Percentiles rank a stretch among this genome's conserved stretches.
Conservation (phyloP, 1,140 invertebrate genomes). For the Mylabris phalerata region DNA sequence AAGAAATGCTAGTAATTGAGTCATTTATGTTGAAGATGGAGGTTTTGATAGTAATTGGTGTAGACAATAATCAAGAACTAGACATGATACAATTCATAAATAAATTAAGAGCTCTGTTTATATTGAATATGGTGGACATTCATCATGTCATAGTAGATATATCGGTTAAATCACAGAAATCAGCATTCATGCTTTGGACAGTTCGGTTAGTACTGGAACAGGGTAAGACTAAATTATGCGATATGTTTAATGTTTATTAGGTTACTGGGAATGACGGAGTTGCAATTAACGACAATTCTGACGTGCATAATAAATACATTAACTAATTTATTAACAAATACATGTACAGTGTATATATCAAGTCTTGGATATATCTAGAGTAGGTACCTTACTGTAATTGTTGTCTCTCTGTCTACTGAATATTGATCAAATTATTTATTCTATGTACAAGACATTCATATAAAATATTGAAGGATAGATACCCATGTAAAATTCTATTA, state of each 20-base stretch:
- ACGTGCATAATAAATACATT: slow-evolving; percentile 33
- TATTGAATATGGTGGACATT: slow-evolving; percentile 19
- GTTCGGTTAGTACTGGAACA: slow-evolving; percentile 27
- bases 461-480: too few relatives aligned
- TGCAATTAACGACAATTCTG: slow-evolving; percentile 31
- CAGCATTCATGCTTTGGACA: slow-evolving; percentile 25
- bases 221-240: slow-evolving; percentile 35
- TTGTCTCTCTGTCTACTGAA: slow-evolving; percentile 4
- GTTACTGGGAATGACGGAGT: slow-evolving; percentile 32
- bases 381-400: not conserved
- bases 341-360: slow-evolving; percentile 2
- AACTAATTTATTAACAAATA: slow-evolving; percentile 29
- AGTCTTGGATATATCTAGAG: not conserved
- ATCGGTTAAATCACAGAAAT: slow-evolving; percentile 26
- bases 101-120: slow-evolving; percentile 26
- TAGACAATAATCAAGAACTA: slow-evolving; percentile 4
- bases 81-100: slow-evolving; percentile 21
- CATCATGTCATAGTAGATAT: slow-evolving; percentile 18
- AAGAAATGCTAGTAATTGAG: too few relatives aligned
- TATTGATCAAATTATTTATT: slow-evolving; percentile 13
- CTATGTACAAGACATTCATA: not conserved
- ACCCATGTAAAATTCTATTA: too few relatives aligned
- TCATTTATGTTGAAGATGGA: too few relatives aligned
- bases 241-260: slow-evolving; percentile 36
- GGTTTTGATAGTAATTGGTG: slow-evolving; percentile 1